Evolutionary conservation across 2,797 vertebrate genomes (phyloP).

Genomic region (Scyliorhinus canicula): DNA sequence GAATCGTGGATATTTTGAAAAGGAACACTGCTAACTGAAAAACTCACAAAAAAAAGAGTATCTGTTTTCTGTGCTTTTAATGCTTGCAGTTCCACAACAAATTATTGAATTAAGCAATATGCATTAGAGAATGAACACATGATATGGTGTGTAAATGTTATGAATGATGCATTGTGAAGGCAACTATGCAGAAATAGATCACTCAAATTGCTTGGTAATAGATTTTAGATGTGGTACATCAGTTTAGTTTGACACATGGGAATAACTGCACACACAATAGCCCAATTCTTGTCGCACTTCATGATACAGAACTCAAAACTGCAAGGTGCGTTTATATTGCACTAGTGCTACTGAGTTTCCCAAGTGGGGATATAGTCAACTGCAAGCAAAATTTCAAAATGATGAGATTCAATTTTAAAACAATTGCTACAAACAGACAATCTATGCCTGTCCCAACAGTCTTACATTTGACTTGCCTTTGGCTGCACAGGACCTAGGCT

Average conservation of each 20-base stretch:
- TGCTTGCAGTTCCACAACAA: not conserved
- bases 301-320: not conserved
- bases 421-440: not conserved
- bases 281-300: not conserved
- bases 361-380: not conserved
- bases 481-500: not conserved
- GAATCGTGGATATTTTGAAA: not conserved
- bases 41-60: not conserved
- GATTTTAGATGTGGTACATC: not conserved
- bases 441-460: not conserved
- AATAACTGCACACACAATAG: not conserved
- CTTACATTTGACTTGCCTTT: not conserved
- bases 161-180: not conserved
- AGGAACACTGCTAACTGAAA: not conserved
- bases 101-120: not conserved
- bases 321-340: not conserved
- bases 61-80: not conserved
- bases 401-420: too few relatives aligned
- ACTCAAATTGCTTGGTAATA: not conserved
- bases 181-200: not conserved
- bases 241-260: not conserved
- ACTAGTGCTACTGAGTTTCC: not conserved
- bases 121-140: not conserved
- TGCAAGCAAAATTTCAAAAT: not conserved
- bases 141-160: not conserved